These are phyloP conservation scores for Cheumatopsyche charites DNA, from an alignment of 1,140 invertebrate genomes.

Conservation along the genomic window DNA sequence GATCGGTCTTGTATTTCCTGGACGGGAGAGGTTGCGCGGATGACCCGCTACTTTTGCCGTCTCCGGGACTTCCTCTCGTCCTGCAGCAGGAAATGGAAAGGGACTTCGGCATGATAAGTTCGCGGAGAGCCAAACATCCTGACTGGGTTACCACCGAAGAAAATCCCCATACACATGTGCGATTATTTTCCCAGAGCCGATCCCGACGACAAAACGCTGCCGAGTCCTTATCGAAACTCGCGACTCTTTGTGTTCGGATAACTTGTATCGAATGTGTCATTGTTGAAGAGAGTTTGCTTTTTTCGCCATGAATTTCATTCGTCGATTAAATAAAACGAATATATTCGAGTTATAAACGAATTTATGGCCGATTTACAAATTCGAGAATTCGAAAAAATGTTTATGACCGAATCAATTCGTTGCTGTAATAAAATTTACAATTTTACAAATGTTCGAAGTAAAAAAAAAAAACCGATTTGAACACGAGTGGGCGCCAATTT, in stretches of 20 bases:
- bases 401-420: neutral
- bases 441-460: too few relatives aligned
- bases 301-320: too few relatives aligned
- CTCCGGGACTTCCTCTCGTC: neutral
- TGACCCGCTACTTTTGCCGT: constrained; percentile 21
- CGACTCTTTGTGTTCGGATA: too few relatives aligned
- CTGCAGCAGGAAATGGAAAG: constrained; percentile 21
- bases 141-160: neutral
- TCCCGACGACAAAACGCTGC: too few relatives aligned
- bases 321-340: too few relatives aligned
- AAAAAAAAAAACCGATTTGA: too few relatives aligned
- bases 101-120: constrained; percentile 28
- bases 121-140: constrained; percentile 11
- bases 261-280: too few relatives aligned
- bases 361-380: constrained; percentile 11
- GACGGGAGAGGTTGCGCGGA: constrained; percentile 14
- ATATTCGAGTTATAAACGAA: constrained; percentile 1
- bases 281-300: too few relatives aligned
- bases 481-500: too few relatives aligned
- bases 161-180: neutral
- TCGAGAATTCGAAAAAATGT: neutral
- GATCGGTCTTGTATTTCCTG: constrained; percentile 25
- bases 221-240: too few relatives aligned
- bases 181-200: too few relatives aligned
- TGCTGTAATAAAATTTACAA: too few relatives aligned